A percentile compares a stretch with the other conserved stretches of the same genome.
Conservation (phyloP, 2,888 invertebrate genomes). For the Baccha elongata region DNA sequence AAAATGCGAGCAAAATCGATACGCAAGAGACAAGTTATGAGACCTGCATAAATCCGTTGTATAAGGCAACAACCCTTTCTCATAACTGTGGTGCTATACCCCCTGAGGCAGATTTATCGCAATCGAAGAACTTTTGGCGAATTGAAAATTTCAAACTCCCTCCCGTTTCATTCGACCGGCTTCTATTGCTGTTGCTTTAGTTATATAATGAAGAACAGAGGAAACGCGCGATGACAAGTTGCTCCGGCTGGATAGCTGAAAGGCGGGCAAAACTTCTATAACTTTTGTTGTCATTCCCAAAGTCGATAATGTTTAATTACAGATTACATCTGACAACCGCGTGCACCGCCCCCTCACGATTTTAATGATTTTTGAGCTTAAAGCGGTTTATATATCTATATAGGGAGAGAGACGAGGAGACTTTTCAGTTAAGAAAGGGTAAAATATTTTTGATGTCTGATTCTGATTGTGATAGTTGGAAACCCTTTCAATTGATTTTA, state of each 20-base stretch:
- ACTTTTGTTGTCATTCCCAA: conserved; percentile 77
- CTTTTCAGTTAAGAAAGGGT: background rate
- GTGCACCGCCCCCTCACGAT: conserved; percentile 33
- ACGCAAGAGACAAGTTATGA: conserved; percentile 50
- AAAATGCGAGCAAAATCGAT: conserved; percentile 38
- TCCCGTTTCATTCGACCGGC: background rate
- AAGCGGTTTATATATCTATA: conserved; percentile 42
- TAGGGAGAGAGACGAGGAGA: conserved; percentile 4
- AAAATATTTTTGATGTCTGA: conserved; percentile 67
- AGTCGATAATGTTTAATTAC: conserved; percentile 79
- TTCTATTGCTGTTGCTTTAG: conserved; percentile 1
- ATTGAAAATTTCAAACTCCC: conserved; percentile 64
- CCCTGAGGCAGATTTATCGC: conserved; percentile 69
- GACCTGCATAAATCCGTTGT: conserved; percentile 65
- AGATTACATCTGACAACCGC: conserved; percentile 72
- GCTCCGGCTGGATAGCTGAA: conserved; percentile 25
- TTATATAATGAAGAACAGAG: conserved; percentile 23
- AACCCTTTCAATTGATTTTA: conserved; percentile 70
- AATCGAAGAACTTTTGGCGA: conserved; percentile 74
- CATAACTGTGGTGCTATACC: conserved; percentile 7
- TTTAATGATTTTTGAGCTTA: conserved; percentile 72
- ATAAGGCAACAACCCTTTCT: conserved; percentile 39
- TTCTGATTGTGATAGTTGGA: conserved; percentile 62
- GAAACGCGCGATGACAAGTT: conserved; percentile 68
- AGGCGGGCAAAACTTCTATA: conserved; percentile 54